A percentile compares a stretch with the other conserved stretches of the same genome.
Evolutionary conservation across 2,113 vertebrate genomes (phyloP).

Genomic region (Cichladusa arquata): DNA sequence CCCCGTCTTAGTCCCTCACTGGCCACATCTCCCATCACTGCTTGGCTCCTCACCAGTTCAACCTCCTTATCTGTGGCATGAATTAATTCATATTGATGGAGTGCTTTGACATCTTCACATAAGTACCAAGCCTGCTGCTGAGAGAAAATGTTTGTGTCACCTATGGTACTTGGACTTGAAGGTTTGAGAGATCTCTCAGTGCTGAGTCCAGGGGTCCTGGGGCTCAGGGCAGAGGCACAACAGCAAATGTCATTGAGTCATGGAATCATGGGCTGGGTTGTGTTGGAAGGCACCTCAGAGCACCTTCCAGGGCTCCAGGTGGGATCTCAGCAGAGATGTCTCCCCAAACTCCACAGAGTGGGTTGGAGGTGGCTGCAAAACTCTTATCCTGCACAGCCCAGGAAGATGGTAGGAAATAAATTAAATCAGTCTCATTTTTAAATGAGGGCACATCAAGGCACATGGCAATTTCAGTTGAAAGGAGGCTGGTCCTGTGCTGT

Average conservation of each 20-base stretch:
- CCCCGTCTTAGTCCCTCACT: neutral
- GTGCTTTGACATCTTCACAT: neutral
- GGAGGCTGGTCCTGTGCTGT: neutral
- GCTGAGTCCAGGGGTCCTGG: neutral
- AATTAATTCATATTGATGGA: constrained; percentile 6
- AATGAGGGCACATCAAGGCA: neutral
- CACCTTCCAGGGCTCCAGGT: neutral
- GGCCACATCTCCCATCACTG: neutral
- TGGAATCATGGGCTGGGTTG: neutral
- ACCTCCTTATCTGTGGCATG: neutral
- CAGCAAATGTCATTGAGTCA: neutral
- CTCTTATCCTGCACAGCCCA: neutral
- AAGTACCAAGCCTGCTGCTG: neutral
- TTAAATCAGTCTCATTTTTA: neutral
- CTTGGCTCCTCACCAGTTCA: neutral
- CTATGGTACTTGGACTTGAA: neutral
- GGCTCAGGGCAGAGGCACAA: neutral
- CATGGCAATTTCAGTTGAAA: neutral
- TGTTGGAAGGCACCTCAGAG: neutral
- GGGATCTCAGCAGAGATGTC: neutral
- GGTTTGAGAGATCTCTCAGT: neutral
- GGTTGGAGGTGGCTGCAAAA: neutral
- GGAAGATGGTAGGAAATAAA: neutral
- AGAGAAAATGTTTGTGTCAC: neutral
- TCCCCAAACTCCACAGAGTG: neutral